These are phyloP conservation scores for Pogonocichla stellata DNA, from an alignment of 2,113 vertebrate species.

Conservation along the genomic window DNA sequence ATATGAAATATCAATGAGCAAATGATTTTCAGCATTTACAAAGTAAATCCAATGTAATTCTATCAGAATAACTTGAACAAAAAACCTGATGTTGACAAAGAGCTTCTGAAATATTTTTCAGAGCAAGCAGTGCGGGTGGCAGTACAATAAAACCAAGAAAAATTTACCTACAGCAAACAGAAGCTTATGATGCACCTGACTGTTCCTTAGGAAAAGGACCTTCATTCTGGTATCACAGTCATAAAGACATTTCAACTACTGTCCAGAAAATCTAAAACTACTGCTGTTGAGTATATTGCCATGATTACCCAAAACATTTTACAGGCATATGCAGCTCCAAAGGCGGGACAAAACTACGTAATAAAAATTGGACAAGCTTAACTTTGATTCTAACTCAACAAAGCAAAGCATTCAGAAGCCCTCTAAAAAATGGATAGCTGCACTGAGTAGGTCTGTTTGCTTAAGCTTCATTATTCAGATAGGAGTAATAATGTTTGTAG, in stretches of 20 bases:
- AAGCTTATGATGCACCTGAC: neutral
- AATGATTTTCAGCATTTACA: neutral
- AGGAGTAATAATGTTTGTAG: neutral
- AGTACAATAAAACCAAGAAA: neutral
- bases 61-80: neutral
- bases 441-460: neutral
- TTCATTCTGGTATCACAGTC: neutral
- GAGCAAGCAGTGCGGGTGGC: neutral
- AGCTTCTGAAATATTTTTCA: neutral
- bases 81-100: neutral
- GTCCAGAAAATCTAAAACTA: neutral
- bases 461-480: neutral
- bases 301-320: neutral
- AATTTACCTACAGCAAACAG: neutral
- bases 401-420: neutral
- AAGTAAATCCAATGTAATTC: neutral
- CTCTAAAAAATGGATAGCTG: neutral
- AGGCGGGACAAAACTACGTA: neutral
- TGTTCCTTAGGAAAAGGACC: neutral
- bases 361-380: neutral
- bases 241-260: neutral
- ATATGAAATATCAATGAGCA: rapidly evolving
- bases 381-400: neutral
- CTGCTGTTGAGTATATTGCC: neutral
- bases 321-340: neutral